Evolutionary conservation across 2,888 invertebrate species (phyloP).

Genomic region (Acronicta psi): DNA sequence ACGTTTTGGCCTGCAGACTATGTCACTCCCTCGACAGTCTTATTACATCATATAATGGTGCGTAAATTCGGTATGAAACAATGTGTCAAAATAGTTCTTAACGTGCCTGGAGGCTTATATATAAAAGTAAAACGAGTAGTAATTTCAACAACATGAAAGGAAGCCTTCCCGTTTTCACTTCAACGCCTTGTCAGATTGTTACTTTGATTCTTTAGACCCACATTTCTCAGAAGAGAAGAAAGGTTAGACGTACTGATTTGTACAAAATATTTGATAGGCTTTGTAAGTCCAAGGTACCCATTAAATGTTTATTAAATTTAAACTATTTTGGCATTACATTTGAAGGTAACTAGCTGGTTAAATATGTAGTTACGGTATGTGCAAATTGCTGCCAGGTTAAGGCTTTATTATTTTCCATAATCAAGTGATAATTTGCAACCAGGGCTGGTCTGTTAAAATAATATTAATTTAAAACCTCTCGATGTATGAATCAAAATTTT

Average conservation of each 20-base stretch:
- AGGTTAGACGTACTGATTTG: no score
- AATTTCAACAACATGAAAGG: conserved; percentile 12
- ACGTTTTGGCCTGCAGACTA: no score
- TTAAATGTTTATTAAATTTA: no score
- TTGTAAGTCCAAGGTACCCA: neutral
- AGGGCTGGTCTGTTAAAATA: no score
- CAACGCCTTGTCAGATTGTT: conserved; percentile 14
- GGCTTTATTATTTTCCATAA: no score
- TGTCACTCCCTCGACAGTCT: no score
- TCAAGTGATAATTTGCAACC: no score
- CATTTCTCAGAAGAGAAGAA: conserved; percentile 1
- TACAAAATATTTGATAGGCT: neutral
- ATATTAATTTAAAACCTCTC: no score
- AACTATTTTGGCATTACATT: neutral
- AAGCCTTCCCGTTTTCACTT: neutral
- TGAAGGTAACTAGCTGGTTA: no score
- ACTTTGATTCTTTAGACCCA: conserved; percentile 4
- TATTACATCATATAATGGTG: neutral
- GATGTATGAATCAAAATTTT: no score
- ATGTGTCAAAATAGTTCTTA: conserved; percentile 2
- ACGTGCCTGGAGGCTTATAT: neutral
- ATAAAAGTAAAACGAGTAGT: neutral
- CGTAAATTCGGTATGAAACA: neutral
- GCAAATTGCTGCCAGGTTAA: no score
- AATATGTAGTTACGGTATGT: no score